Percentiles rank a stretch among this genome's conserved stretches.
These are phyloP conservation scores for Diadumene lineata DNA, from an alignment of 92 coral and sea anemone species.

Conservation along the genomic window DNA sequence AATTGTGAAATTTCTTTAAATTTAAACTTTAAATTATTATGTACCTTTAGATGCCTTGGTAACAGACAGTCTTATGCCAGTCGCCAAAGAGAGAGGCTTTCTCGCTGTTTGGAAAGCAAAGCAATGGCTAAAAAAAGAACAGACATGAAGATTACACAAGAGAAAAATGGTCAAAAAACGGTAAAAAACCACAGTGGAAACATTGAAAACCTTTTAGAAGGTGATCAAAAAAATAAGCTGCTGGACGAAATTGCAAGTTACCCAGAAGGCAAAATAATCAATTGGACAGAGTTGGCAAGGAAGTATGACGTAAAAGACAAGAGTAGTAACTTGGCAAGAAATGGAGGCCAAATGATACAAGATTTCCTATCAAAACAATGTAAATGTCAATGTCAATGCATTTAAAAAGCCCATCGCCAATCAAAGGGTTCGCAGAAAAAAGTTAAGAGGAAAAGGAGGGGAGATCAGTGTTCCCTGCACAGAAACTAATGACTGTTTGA, in stretches of 20 bases:
- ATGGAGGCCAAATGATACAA: conserved; percentile 39
- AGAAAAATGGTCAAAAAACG: not conserved
- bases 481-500: conserved; percentile 27
- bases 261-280: not conserved
- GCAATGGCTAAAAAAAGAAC: conserved; percentile 9
- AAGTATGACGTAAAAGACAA: not conserved
- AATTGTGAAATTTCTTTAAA: too few species aligned
- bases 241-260: too few species aligned
- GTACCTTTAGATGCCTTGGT: conserved; percentile 23
- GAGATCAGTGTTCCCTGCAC: conserved; percentile 20
- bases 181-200: too few species aligned
- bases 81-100: conserved; percentile 26
- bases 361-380: conserved; percentile 11
- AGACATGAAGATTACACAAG: not conserved
- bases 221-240: too few species aligned
- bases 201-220: too few species aligned
- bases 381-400: conserved; percentile 13
- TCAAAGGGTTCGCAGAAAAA: conserved; percentile 18
- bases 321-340: conserved; percentile 4
- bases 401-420: conserved; percentile 11
- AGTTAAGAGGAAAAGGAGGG: conserved; percentile 37
- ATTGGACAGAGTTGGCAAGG: conserved; percentile 16
- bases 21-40: conserved; percentile 5
- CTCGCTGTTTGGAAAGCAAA: conserved; percentile 8
- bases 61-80: conserved; percentile 27